Base-by-base conservation (phyloP, 1,140 invertebrate genomes). In the Nasonia giraulti region DNA sequence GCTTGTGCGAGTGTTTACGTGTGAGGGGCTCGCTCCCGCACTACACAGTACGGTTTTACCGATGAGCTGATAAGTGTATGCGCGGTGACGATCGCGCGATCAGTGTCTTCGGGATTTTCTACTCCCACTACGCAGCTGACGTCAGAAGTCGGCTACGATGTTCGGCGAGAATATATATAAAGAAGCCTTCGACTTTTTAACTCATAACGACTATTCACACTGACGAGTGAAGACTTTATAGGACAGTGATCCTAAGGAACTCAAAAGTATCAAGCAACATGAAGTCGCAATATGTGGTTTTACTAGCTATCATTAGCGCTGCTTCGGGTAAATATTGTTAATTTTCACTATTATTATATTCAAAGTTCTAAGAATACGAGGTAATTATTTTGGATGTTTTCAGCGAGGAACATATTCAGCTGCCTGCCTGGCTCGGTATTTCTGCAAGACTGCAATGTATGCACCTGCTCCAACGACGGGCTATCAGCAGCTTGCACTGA, bases 231-330 rank as follows among this genome's bases (percentile, higher is more conserved):
- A 47, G 76, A 37, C 23, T 27, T 27, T 27, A 78, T 33, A 62
- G 14, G 3, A 66, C 31, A 78, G 76, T 33, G 23, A 11, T 31
- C 27, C 1, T 37, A 62, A 78, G 14, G 6, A 78, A 62, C 27
- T 50, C 31, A n/a, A 81, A 73, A 73, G 23, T 23, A 47, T 47
- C 40, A 31, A 50, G 11, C n/a, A 81, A 50, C 23, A 81, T 81
- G 80, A 81, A 81, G 68, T 73, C 6, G 3, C 14, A 55, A 7
- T 23, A 74, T 27, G 10, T 81, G 12, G 7, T 40, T 81, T 12
- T 74, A 12, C 7, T 74, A 12, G 11, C 17, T 31, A 55, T 74
- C 17, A n/a, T 74, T 27, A 62, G 68, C n/a, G 10, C 33, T 40
- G 44, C n/a, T 1, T 40, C 66, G 0, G 79, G 79, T 80, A 80